phyloP scores from a whole-genome alignment of 2,797 vertebrate species.

The Melopsittacus undulatus region DNA sequence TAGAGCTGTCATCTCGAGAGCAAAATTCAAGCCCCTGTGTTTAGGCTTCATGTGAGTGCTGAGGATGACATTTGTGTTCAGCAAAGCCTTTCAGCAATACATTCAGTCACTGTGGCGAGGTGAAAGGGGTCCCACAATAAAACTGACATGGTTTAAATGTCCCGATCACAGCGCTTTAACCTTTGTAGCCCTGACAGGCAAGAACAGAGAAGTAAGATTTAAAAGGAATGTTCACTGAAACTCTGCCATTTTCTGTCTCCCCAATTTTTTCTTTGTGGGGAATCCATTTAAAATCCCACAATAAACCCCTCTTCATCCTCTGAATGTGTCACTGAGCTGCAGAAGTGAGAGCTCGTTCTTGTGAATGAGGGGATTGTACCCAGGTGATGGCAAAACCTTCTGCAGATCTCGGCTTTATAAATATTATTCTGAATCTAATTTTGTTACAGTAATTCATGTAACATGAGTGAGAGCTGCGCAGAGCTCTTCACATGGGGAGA shows the following conservation, averaged over 20 bases:
- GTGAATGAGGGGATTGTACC: slow-evolving; percentile 39
- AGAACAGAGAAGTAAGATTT: neutral
- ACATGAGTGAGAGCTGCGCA: slow-evolving; percentile 12
- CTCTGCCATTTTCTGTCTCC: neutral
- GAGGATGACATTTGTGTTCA: neutral
- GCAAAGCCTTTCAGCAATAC: neutral
- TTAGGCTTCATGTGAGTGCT: neutral
- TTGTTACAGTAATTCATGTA: slow-evolving; percentile 34
- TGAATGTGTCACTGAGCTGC: slow-evolving; percentile 24
- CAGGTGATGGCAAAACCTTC: slow-evolving; percentile 50
- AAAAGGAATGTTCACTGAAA: neutral
- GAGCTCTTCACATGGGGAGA: slow-evolving; percentile 4
- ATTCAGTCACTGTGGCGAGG: neutral
- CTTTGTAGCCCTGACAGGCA: neutral
- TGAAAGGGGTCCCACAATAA: neutral
- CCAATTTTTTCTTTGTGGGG: neutral
- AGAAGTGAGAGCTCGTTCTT: slow-evolving; percentile 26
- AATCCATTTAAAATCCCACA: slow-evolving; percentile 14
- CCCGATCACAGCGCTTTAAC: neutral
- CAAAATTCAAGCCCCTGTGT: neutral
- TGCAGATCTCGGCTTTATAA: slow-evolving; percentile 29
- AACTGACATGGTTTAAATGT: neutral
- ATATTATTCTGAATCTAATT: slow-evolving; percentile 50
- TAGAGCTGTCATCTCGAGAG: neutral
- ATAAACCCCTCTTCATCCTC: slow-evolving; percentile 19